Base-by-base conservation (phyloP, 2,888 invertebrate species). In the Nectonema munidae region DNA sequence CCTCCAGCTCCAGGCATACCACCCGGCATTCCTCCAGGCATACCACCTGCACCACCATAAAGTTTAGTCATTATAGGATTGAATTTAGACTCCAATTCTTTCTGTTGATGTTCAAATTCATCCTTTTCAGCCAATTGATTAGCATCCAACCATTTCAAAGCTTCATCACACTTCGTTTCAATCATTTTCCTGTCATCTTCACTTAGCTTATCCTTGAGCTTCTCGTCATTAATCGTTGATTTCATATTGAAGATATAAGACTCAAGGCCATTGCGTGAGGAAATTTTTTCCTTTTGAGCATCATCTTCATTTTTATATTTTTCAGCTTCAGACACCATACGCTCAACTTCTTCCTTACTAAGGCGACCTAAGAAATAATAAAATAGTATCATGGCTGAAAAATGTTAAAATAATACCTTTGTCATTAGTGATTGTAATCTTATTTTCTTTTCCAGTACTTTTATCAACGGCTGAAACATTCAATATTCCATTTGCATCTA, bases 191-290 rank as follows among this genome's bases (percentile, higher is more conserved):
- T 71, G 55, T 81, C 79, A 1, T 68, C 57, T 46, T 73, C 74
- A 1, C 68, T 58, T 53, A 81, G 68, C 59, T 77, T 77, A 52
- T 70, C 73, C 61, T 83, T 81, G 30, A 51, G 4, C 55, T 81
- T 81, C 47, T 83, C 81, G 51, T 83, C 86, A 52, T 86, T 83
- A 29, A 65, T 54, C 2, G 63, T 61, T 45, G 73, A 70, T 67
- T 89, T 89, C 70, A 89, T 76, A 64, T 74, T 73, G 63, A 74
- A 81, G 56, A 62, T 72, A 68, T 77, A 79, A 2, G 72, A 70
- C 57, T 83, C 73, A 38, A 81, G 61, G 2, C 65, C 65, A 52
- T 75, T 73, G 65, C 77, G 77, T 42, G 76, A 69, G 41, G 70
- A 61, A 14, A 65, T 56, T 9, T 63, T 55, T 9, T 59, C 61